A percentile compares a stretch with the other conserved stretches of the same genome.
Evolutionary conservation across 2,888 invertebrate species (phyloP).

Genomic region (Deroplatys truncata): DNA sequence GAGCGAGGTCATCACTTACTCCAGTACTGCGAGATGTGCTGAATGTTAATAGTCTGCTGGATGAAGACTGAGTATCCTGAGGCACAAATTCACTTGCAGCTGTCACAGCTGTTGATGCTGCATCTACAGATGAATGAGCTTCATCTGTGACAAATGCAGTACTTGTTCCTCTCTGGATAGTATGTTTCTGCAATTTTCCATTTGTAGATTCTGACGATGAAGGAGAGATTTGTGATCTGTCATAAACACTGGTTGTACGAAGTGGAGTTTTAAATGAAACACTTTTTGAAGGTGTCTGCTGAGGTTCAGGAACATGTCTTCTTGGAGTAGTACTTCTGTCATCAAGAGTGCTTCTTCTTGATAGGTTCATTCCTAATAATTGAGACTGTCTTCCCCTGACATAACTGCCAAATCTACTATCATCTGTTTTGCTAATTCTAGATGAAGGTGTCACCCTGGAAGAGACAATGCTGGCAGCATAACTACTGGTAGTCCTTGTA

Average conservation of each 20-base stretch:
- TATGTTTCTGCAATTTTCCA: background rate
- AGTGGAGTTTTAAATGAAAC: background rate
- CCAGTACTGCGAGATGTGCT: background rate
- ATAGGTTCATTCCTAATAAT: background rate
- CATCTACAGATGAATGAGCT: background rate
- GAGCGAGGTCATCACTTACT: background rate
- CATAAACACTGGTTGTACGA: background rate
- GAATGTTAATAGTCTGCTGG: background rate
- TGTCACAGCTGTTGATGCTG: background rate
- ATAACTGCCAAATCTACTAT: background rate
- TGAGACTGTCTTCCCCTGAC: background rate
- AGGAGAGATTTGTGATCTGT: background rate
- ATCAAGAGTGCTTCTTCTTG: no score
- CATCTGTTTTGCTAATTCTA: background rate
- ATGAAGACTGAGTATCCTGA: background rate
- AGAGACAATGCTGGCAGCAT: background rate
- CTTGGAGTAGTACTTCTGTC: no score
- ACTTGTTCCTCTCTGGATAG: background rate
- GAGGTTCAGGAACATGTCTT: background rate
- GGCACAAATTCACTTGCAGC: background rate
- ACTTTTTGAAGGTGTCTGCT: background rate
- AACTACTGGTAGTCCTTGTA: background rate
- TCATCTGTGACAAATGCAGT: background rate
- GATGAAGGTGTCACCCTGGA: background rate
- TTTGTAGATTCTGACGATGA: background rate